Conservation (phyloP, 2,797 vertebrate species). For the Thaleichthys pacificus region DNA sequence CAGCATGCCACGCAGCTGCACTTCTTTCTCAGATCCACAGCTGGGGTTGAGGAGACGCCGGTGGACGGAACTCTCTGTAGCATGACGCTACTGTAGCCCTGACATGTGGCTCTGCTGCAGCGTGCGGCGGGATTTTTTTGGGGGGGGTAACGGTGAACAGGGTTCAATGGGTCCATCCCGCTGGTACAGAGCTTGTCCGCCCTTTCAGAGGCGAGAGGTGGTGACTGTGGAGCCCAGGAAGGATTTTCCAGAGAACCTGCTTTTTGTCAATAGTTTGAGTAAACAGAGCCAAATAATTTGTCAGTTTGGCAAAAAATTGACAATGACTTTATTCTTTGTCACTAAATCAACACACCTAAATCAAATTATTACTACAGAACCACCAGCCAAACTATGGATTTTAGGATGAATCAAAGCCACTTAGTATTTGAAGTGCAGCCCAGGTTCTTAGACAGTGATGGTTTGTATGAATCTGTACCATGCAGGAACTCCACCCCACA, state of each 20-base stretch:
- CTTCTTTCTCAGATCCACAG: not conserved
- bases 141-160: not conserved
- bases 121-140: not conserved
- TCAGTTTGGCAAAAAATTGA: no score
- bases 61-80: conserved; percentile 7
- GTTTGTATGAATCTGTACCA: no score
- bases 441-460: no score
- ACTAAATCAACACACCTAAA: no score
- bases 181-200: not conserved
- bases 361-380: no score
- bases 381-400: no score
- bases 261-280: not conserved
- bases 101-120: conserved; percentile 2
- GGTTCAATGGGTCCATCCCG: conserved; percentile 3
- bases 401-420: no score
- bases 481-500: no score
- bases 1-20: conserved; percentile 11
- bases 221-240: not conserved
- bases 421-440: no score
- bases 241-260: not conserved
- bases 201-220: not conserved
- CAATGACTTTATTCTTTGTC: no score
- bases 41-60: not conserved
- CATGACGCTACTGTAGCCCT: not conserved
- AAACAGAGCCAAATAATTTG: not conserved